phyloP scores from a whole-genome alignment of 2,797 vertebrate genomes.

The Leptatherina wallacei region DNA sequence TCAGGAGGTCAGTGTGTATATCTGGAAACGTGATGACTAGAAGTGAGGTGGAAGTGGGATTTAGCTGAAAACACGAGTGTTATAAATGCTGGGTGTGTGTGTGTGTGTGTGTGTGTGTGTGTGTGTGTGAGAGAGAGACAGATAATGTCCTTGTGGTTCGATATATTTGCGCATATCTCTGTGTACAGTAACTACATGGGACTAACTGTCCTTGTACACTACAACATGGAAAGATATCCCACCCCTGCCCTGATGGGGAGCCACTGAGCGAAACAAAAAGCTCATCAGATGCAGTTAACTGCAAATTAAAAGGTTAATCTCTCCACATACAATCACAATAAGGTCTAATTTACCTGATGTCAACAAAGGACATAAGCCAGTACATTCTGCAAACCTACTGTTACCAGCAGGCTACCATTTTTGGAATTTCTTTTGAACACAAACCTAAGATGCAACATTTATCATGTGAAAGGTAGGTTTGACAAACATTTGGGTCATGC shows the following conservation, averaged over 20 bases:
- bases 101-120: conserved; percentile 4
- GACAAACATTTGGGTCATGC: neutral
- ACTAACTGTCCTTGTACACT: neutral
- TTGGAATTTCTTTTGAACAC: neutral
- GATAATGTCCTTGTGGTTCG: neutral
- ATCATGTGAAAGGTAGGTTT: neutral
- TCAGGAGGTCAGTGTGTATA: conserved; percentile 28
- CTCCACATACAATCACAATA: neutral
- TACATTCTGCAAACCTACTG: neutral
- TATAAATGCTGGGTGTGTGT: conserved; percentile 28
- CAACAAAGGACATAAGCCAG: neutral
- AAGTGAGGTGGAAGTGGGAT: conserved; percentile 34
- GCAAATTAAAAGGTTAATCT: neutral
- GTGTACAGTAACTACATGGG: no score
- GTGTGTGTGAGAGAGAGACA: neutral
- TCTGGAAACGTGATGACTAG: conserved; percentile 7
- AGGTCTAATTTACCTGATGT: neutral
- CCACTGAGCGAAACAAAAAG: neutral
- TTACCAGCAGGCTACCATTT: neutral
- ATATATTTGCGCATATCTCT: conserved; percentile 4
- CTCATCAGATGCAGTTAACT: neutral
- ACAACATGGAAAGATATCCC: neutral
- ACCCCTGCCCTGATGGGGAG: neutral
- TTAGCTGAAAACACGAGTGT: conserved; percentile 2
- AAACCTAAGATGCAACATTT: neutral